Conservation (phyloP, 2,888 invertebrate genomes). For the Theodoxus fluviatilis region DNA sequence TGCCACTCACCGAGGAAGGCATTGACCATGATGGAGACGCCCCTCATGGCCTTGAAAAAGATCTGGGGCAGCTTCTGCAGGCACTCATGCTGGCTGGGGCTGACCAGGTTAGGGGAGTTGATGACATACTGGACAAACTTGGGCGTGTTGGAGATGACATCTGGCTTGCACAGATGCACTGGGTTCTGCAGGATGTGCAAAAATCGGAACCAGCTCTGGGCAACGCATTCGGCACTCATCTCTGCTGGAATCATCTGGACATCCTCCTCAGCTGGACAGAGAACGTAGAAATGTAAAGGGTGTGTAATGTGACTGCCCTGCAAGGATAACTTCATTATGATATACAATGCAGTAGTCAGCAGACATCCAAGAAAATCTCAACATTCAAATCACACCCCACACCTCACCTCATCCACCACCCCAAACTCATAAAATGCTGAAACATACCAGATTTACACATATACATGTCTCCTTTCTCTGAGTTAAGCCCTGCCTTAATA, state of each 20-base stretch:
- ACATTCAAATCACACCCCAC: background rate
- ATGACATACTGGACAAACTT: conserved; percentile 83
- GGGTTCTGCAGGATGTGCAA: conserved; percentile 94
- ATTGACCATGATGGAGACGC: conserved; percentile 91
- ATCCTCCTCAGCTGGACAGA: conserved; percentile 81
- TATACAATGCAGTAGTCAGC: background rate
- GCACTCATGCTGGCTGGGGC: conserved; percentile 83
- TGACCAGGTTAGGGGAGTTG: conserved; percentile 77
- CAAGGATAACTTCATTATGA: background rate
- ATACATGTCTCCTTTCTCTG: too few species aligned
- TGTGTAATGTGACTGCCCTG: too few species aligned
- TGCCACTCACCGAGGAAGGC: conserved; percentile 85
- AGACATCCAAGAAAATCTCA: background rate
- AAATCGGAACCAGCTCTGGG: conserved; percentile 95
- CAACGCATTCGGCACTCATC: conserved; percentile 85
- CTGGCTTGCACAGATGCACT: conserved; percentile 74
- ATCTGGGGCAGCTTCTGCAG: conserved; percentile 76
- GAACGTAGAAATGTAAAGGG: background rate
- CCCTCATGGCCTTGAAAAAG: conserved; percentile 91
- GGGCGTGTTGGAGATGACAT: conserved; percentile 74
- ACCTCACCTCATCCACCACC: too few species aligned
- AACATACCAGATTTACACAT: too few species aligned
- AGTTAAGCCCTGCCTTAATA: too few species aligned
- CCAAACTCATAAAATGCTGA: too few species aligned
- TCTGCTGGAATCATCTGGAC: conserved; percentile 79